These are phyloP conservation scores for Trissolcus brochymenae DNA, from an alignment of 2,888 invertebrate species.

Conservation along the genomic window DNA sequence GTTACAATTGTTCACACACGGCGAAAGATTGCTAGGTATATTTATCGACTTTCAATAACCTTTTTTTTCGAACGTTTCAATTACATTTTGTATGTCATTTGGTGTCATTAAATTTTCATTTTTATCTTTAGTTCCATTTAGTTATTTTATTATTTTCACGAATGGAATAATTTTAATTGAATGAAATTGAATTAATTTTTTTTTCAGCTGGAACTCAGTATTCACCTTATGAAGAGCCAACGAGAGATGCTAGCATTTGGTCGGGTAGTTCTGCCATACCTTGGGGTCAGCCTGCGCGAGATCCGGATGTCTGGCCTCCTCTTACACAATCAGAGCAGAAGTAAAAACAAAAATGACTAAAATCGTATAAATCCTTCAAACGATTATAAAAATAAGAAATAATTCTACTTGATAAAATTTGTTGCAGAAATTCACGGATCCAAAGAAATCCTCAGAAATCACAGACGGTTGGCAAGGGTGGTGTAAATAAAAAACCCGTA, in stretches of 20 bases:
- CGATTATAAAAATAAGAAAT: too few relatives aligned
- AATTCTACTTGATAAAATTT: not conserved
- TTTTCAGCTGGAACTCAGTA: conserved; percentile 67
- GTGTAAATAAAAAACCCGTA: conserved; percentile 70
- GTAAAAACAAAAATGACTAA: conserved; percentile 66
- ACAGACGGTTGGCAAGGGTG: conserved; percentile 65
- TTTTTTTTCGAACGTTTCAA: too few relatives aligned
- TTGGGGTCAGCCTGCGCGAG: conserved; percentile 79
- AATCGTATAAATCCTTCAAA: too few relatives aligned
- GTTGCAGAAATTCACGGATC: conserved; percentile 69
- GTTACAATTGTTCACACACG: conserved; percentile 84
- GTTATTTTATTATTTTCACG: not conserved
- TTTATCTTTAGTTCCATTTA: not conserved
- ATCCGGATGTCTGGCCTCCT: conserved; percentile 93
- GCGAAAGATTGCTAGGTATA: conserved; percentile 76
- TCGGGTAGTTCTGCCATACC: conserved; percentile 79
- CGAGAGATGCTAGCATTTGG: conserved; percentile 89
- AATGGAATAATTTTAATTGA: not conserved
- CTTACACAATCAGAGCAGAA: conserved; percentile 88
- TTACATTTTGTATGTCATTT: too few relatives aligned
- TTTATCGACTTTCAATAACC: not conserved
- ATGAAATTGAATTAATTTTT: conserved; percentile 3
- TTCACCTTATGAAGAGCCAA: conserved; percentile 80
- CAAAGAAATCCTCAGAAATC: conserved; percentile 70
- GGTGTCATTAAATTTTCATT: too few relatives aligned